Evolutionary conservation across 2,888 invertebrate genomes (phyloP).

Genomic region (Tubulanus polymorphus): DNA sequence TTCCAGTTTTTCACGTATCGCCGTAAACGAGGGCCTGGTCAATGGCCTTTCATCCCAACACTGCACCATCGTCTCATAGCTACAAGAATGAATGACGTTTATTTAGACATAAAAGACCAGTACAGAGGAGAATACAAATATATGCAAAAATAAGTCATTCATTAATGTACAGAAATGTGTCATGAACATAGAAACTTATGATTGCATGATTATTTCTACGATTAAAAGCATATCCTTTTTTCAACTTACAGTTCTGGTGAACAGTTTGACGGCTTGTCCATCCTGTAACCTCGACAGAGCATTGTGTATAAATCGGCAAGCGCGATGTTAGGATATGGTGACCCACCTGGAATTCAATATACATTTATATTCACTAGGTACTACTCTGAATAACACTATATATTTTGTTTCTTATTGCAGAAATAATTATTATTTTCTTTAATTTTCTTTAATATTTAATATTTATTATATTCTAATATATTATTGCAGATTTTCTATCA

Average conservation of each 20-base stretch:
- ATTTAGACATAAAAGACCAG: background rate
- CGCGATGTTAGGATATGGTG: conserved; percentile 46
- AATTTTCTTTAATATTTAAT: no score
- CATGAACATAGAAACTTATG: no score
- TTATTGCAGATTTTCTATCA: no score
- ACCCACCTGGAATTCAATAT: conserved; percentile 32
- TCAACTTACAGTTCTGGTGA: conserved; percentile 46
- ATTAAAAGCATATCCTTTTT: background rate
- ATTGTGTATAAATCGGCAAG: conserved; percentile 44
- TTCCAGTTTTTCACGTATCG: conserved; percentile 41
- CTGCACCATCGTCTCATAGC: conserved; percentile 47
- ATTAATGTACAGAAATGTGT: no score
- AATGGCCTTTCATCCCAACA: conserved; percentile 45
- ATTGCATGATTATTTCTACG: background rate
- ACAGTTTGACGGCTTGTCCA: conserved; percentile 48
- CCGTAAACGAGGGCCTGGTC: conserved; percentile 42
- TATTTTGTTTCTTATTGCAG: no score
- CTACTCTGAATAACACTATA: no score
- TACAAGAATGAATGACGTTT: conserved; percentile 18
- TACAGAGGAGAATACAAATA: no score
- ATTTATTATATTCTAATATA: no score
- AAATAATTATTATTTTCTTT: no score
- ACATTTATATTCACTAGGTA: no score
- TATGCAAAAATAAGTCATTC: no score
- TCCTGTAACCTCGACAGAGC: conserved; percentile 45